Conservation (phyloP, 1,140 invertebrate genomes). For the Calliphora vicina region DNA sequence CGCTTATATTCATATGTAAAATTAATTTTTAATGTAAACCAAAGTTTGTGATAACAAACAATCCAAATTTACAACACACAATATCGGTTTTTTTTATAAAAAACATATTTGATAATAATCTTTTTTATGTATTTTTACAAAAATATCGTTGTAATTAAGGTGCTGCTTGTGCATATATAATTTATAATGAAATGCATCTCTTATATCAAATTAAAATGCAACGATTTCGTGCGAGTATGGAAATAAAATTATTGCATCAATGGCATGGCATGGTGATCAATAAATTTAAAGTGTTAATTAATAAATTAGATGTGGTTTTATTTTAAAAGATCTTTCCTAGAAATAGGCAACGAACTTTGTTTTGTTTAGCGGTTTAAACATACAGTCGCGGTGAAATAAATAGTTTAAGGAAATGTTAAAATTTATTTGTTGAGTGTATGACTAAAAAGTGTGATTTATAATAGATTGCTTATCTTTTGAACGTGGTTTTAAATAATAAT, state of each 20-base stretch:
- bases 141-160: no score
- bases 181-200: not conserved
- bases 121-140: not conserved
- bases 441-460: no score
- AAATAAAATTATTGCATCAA: not conserved
- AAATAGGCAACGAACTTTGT: conserved; percentile 7
- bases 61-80: not conserved
- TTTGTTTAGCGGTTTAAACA: not conserved
- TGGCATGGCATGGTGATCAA: no score
- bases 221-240: not conserved
- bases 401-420: no score
- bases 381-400: not conserved
- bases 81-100: not conserved
- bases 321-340: not conserved
- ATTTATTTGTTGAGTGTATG: no score
- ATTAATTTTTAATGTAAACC: not conserved
- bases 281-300: not conserved
- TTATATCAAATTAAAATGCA: not conserved
- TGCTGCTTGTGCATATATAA: not conserved
- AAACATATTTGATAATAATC: not conserved
- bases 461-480: no score
- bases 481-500: no score
- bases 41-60: no score
- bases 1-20: not conserved
- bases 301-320: no score